A percentile compares a stretch with the other conserved stretches of the same genome.
Evolutionary conservation across 2,888 invertebrate genomes (phyloP).

Genomic region (Oscheius sp.): DNA sequence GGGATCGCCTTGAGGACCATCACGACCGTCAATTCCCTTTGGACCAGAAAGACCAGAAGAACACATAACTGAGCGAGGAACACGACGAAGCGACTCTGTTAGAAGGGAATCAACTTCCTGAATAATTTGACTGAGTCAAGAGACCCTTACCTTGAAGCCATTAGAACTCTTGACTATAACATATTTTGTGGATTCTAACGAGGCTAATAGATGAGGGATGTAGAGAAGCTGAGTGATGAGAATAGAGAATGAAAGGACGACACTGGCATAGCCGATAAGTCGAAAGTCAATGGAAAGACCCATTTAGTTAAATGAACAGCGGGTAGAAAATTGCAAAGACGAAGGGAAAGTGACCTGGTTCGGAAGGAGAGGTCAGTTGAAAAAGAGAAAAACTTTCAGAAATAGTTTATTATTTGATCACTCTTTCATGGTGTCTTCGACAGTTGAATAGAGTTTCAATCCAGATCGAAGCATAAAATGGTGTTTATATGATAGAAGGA

Average conservation of each 20-base stretch:
- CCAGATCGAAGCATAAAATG: too few species aligned
- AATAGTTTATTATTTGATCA: too few species aligned
- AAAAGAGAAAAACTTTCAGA: too few species aligned
- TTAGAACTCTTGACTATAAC: not conserved
- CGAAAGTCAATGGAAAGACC: constrained; percentile 12
- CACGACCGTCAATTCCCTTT: constrained; percentile 23
- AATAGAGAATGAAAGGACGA: not conserved
- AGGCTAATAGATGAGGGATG: not conserved
- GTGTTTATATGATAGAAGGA: too few species aligned
- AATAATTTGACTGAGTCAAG: not conserved
- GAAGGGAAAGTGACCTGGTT: too few species aligned
- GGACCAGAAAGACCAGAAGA: constrained; percentile 18
- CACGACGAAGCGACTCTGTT: not conserved
- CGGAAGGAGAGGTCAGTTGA: too few species aligned
- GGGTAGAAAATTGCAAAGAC: too few species aligned
- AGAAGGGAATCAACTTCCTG: constrained; percentile 4
- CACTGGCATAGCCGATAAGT: constrained; percentile 10
- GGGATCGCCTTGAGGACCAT: constrained; percentile 35
- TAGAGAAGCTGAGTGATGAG: constrained; percentile 1
- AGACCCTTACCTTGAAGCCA: not conserved
- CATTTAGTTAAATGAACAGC: not conserved
- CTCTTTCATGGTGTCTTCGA: too few species aligned
- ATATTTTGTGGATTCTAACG: not conserved
- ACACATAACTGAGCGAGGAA: not conserved
- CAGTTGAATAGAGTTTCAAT: too few species aligned